Percentiles rank a stretch among this genome's conserved stretches.
Evolutionary conservation across 2,888 invertebrate genomes (phyloP).

Genomic region (Asteroscopus sphinx): DNA sequence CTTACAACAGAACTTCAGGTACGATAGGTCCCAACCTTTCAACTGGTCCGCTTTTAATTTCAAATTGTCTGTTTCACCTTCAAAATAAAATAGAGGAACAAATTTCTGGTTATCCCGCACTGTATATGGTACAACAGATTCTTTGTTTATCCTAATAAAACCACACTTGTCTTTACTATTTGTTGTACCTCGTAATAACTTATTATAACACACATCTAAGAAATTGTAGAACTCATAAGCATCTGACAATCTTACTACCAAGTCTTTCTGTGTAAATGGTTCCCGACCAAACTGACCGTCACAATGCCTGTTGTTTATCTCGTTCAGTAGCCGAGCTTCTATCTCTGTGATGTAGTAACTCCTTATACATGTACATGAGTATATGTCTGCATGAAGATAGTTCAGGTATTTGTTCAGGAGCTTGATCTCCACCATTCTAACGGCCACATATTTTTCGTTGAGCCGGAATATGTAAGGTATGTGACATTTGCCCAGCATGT

Average conservation of each 20-base stretch:
- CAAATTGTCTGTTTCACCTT: slow-evolving; percentile 97
- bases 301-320: slow-evolving; percentile 97
- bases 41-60: slow-evolving; percentile 96
- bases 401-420: slow-evolving; percentile 96
- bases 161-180: slow-evolving; percentile 95
- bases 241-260: slow-evolving; percentile 96
- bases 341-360: slow-evolving; percentile 98
- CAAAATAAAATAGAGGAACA: slow-evolving; percentile 96
- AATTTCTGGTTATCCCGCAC: slow-evolving; percentile 95
- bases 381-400: slow-evolving; percentile 96
- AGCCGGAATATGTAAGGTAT: slow-evolving; percentile 97
- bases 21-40: slow-evolving; percentile 97
- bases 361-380: slow-evolving; percentile 96
- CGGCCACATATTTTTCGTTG: slow-evolving; percentile 97
- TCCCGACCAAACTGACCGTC: slow-evolving; percentile 97
- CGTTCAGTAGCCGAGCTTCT: slow-evolving; percentile 96
- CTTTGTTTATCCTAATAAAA: slow-evolving; percentile 97
- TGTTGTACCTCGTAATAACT: slow-evolving; percentile 93
- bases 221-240: slow-evolving; percentile 97
- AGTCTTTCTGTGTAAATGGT: slow-evolving; percentile 95
- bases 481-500: slow-evolving; percentile 94
- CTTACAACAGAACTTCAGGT: slow-evolving; percentile 98
- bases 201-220: slow-evolving; percentile 96
- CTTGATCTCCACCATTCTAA: slow-evolving; percentile 97
- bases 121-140: slow-evolving; percentile 97